phyloP scores from a whole-genome alignment of 2,888 invertebrate genomes.

The Amaurobius ferox region DNA sequence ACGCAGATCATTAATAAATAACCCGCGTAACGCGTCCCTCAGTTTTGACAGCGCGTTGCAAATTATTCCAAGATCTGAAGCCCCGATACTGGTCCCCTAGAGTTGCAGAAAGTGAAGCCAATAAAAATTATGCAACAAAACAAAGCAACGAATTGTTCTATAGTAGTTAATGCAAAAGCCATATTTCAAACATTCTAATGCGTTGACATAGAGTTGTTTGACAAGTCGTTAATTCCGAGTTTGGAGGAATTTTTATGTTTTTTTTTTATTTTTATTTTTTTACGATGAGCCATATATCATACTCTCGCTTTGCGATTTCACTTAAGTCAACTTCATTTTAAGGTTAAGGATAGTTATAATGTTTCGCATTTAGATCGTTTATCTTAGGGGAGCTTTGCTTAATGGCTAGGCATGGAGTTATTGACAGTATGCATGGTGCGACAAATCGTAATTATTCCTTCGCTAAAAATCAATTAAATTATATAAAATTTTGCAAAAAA shows the following conservation, averaged over 20 bases:
- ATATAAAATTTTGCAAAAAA: no score
- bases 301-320: slow-evolving; percentile 64
- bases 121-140: slow-evolving; percentile 38
- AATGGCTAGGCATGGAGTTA: slow-evolving; percentile 67
- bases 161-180: slow-evolving; percentile 60
- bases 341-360: slow-evolving; percentile 68
- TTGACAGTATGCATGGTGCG: slow-evolving; percentile 51
- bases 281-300: slow-evolving; percentile 63
- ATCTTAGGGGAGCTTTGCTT: slow-evolving; percentile 49
- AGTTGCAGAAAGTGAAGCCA: slow-evolving; percentile 18
- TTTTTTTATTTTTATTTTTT: slow-evolving; percentile 47
- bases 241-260: slow-evolving; percentile 39
- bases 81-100: slow-evolving; percentile 27
- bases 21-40: slow-evolving; percentile 35
- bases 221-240: slow-evolving; percentile 69
- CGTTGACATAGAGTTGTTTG: slow-evolving; percentile 69
- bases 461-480: slow-evolving; percentile 17
- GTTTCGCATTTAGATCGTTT: slow-evolving; percentile 62
- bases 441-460: slow-evolving; percentile 66
- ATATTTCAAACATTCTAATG: slow-evolving; percentile 64
- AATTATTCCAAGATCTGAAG: slow-evolving; percentile 42
- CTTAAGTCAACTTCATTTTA: slow-evolving; percentile 71
- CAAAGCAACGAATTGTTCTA: slow-evolving; percentile 58
- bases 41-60: slow-evolving; percentile 43
- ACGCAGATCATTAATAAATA: slow-evolving; percentile 46